Evolutionary conservation across 2,113 vertebrate species (phyloP).

Genomic region (Poeciliopsis turrubarensis): DNA sequence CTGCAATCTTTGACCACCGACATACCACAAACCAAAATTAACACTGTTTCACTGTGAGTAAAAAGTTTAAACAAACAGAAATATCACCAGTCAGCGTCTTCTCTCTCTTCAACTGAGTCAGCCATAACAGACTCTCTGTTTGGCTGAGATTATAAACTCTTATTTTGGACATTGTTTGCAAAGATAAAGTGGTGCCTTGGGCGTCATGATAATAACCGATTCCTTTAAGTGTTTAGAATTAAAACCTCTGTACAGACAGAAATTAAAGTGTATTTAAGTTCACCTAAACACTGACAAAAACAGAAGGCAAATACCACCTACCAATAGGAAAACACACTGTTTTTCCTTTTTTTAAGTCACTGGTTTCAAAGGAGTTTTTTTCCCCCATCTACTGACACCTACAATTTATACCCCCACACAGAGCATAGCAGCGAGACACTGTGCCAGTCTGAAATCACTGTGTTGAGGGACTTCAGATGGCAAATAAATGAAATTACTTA

Average conservation of each 20-base stretch:
- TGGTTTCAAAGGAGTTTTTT: background rate
- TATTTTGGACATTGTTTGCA: conserved; percentile 63
- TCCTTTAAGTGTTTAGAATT: conserved; percentile 19
- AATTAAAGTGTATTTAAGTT: conserved; percentile 1
- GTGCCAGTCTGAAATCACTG: background rate
- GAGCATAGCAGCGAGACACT: background rate
- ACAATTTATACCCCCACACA: background rate
- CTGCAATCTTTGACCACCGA: conserved; percentile 63
- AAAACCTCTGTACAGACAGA: conserved; percentile 19
- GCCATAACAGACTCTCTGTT: conserved; percentile 68
- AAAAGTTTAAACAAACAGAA: conserved; percentile 80
- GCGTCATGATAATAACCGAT: conserved; percentile 49
- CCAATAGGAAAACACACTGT: background rate
- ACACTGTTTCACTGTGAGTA: conserved; percentile 68
- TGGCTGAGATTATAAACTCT: conserved; percentile 67
- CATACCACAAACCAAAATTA: conserved; percentile 78
- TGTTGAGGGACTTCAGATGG: background rate
- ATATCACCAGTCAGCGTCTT: conserved; percentile 79
- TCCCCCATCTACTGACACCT: background rate
- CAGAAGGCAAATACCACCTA: background rate
- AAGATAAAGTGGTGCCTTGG: conserved; percentile 49
- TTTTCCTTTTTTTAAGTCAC: background rate
- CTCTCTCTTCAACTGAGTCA: conserved; percentile 39
- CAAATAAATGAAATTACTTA: background rate
- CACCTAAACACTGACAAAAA: background rate